Evolutionary conservation across 2,797 vertebrate genomes (phyloP), one percentile per base, ranked within the genome.

Genomic region (Mus caroli): DNA sequence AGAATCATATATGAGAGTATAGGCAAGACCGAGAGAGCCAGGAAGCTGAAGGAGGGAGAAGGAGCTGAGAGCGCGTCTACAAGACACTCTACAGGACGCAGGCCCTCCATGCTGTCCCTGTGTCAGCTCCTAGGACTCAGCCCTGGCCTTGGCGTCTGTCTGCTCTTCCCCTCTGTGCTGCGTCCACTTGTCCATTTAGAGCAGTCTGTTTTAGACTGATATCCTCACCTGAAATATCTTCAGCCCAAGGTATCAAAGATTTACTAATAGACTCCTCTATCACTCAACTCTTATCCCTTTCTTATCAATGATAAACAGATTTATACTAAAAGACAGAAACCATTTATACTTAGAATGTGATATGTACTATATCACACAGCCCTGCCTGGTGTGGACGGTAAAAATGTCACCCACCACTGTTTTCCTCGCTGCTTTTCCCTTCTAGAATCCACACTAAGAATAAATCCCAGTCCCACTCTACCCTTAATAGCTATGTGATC

Each of bases 251-350:
- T 92, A n/a, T 80, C 56, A 26, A 50, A 90, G 22, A 82, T 84
- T 80, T 85, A 77, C 58, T 84, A 92, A 77, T 12, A 82, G n/a
- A 91, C 8, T 88, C 14, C 43, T 88, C 43, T 88, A 20, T 76
- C 31, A 73, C 20, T 10, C 37, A 8, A 89, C 46, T 95, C 46
- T 64, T 84, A 88, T 37, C 50, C 62, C 88, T 46, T 73, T 89
- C 26, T 94, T 78, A 85, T 6, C 67, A 62, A 84, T 71, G 91
- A 14, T 14, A 93, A 92, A 31, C 19, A 92, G 24, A 93, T 69
- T 34, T 82, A 58, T 8, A n/a, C 26, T 77, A 54, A 92, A 34
- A n/a, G 22, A 62, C 34, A 90, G 67, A 95, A 96, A 82, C 34
- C n/a, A 92, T 37, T 87, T 46, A 89, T 12, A 84, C 24, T 90